Percentiles rank a stretch among this genome's conserved stretches.
phyloP scores from a whole-genome alignment of 2,797 vertebrate species.

The Avahi laniger region DNA sequence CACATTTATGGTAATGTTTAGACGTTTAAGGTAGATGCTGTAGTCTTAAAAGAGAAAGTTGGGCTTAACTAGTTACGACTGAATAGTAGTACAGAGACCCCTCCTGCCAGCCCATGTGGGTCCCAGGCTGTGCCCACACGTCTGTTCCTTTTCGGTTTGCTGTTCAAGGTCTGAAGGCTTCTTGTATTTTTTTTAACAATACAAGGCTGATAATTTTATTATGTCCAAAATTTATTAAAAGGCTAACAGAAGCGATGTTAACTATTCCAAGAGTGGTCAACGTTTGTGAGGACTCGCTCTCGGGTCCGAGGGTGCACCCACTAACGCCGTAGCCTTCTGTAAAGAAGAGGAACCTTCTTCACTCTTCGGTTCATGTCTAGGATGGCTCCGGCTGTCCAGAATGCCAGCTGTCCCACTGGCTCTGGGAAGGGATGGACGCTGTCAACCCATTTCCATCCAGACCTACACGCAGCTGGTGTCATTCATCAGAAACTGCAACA shows the following conservation, averaged over 20 bases:
- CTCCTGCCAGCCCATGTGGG: not conserved
- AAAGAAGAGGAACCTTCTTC: not conserved
- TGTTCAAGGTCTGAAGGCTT: not conserved
- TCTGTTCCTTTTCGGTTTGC: not conserved
- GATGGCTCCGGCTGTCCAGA: constrained; percentile 81
- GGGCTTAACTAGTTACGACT: not conserved
- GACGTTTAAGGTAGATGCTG: not conserved
- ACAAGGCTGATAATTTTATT: not conserved
- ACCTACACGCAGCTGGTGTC: constrained; percentile 85
- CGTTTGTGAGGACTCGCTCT: not conserved
- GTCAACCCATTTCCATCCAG: constrained; percentile 83
- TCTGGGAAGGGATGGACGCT: constrained; percentile 84
- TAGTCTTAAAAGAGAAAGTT: not conserved
- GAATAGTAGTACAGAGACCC: not conserved
- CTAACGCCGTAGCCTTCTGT: no score
- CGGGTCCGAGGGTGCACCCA: not conserved
- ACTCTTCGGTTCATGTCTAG: constrained; percentile 82
- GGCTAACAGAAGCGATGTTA: not conserved
- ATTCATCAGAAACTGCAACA: constrained; percentile 86
- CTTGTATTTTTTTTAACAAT: not conserved
- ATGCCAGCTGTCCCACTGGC: constrained; percentile 72
- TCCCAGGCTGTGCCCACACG: not conserved
- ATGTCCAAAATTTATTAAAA: not conserved
- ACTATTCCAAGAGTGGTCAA: not conserved
- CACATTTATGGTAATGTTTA: not conserved